These are phyloP conservation scores for Halyomorpha halys DNA, from an alignment of 1,140 invertebrate species.

Conservation along the genomic window DNA sequence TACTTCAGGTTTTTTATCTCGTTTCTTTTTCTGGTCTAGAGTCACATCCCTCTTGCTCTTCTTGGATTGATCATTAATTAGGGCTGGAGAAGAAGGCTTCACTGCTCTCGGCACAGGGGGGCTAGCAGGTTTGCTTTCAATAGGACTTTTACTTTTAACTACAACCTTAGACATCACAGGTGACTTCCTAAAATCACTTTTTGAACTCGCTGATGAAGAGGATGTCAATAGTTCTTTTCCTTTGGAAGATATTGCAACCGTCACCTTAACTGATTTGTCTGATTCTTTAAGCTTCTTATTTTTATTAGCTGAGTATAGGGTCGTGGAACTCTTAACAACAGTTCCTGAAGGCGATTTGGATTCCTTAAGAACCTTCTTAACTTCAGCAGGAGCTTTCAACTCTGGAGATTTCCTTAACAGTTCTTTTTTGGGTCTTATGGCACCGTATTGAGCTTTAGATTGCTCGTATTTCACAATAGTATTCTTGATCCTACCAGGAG, in stretches of 20 bases:
- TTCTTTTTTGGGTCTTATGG: conserved; percentile 19
- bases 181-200: conserved; percentile 20
- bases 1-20: conserved; percentile 28
- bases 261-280: conserved; percentile 40
- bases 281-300: conserved; percentile 35
- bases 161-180: conserved; percentile 5
- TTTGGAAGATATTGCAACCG: conserved; percentile 40
- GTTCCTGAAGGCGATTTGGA: conserved; percentile 34
- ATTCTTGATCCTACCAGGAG: conserved; percentile 1
- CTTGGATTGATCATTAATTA: conserved; percentile 19
- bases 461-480: conserved; percentile 13
- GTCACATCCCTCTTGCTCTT: conserved; percentile 22
- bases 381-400: conserved; percentile 46
- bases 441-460: not conserved
- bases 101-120: not conserved
- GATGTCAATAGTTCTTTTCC: conserved; percentile 38
- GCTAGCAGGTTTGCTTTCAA: conserved; percentile 7
- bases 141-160: conserved; percentile 11
- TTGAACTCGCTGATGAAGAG: conserved; percentile 28
- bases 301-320: conserved; percentile 35
- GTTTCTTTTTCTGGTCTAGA: conserved; percentile 27
- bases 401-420: conserved; percentile 40
- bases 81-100: conserved; percentile 11
- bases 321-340: conserved; percentile 36
- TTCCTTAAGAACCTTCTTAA: conserved; percentile 45